These are phyloP conservation scores for Amiota mariae DNA, from an alignment of 2,888 invertebrate species.

Conservation along the genomic window DNA sequence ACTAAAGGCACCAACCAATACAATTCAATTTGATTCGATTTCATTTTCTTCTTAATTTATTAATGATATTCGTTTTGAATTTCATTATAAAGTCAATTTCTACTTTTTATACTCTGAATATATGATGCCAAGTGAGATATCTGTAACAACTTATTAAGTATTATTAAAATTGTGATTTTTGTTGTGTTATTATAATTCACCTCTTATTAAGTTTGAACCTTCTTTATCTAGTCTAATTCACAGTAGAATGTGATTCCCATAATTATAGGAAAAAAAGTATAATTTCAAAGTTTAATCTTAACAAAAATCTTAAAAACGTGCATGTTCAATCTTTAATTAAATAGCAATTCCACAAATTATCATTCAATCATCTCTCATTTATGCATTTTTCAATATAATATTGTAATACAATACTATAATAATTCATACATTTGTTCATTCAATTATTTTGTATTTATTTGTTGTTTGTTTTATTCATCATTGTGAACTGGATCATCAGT, in stretches of 20 bases:
- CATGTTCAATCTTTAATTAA: not conserved
- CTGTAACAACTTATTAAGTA: conserved; percentile 13
- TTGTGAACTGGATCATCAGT: conserved; percentile 17
- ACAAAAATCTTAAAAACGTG: not conserved
- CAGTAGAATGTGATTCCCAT: conserved; percentile 11
- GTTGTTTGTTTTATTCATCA: not conserved
- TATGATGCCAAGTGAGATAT: not conserved
- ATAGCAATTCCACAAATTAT: conserved; percentile 9
- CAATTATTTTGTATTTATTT: conserved; percentile 2
- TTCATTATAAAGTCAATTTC: conserved; percentile 9
- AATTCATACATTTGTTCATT: not conserved
- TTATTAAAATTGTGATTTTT: not conserved
- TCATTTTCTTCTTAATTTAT: conserved; percentile 38
- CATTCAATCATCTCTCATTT: conserved; percentile 3
- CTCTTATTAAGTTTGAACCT: too few relatives aligned
- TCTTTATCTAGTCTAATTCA: too few relatives aligned
- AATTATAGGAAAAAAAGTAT: conserved; percentile 3
- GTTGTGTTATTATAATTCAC: not conserved
- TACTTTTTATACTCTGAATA: too few relatives aligned
- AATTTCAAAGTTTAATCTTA: not conserved
- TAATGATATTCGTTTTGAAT: conserved; percentile 6
- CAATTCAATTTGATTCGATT: conserved; percentile 42
- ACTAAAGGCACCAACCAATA: conserved; percentile 17
- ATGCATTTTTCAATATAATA: not conserved
- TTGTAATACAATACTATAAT: not conserved